Conservation (phyloP, 2,113 vertebrate genomes). For the Alexandromys fortis region DNA sequence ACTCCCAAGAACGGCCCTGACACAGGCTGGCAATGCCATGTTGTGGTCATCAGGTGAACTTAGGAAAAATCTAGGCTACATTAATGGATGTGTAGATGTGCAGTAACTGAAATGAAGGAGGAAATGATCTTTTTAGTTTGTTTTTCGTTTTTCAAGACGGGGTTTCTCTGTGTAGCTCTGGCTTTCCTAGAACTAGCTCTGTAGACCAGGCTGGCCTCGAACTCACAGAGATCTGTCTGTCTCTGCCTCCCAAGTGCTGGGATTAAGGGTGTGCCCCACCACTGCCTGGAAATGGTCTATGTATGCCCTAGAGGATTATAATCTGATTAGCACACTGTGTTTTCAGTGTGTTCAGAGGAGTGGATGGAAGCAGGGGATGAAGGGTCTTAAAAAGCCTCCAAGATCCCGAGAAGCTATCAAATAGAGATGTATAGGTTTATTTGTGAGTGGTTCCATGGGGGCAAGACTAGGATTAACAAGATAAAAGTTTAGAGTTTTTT, state of each 20-base stretch:
- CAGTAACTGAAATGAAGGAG: conserved; percentile 1
- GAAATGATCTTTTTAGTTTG: background rate
- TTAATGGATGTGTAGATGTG: background rate
- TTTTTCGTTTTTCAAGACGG: too few relatives aligned
- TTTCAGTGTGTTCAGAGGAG: conserved; percentile 31
- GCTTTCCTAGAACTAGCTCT: too few relatives aligned
- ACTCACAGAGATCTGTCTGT: too few relatives aligned
- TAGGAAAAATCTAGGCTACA: background rate
- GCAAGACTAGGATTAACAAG: background rate
- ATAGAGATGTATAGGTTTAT: background rate
- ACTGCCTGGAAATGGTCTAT: background rate
- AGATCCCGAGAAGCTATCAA: background rate
- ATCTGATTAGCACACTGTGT: background rate
- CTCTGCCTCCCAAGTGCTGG: too few relatives aligned
- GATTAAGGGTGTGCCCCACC: too few relatives aligned
- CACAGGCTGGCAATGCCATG: background rate
- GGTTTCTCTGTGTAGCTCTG: too few relatives aligned
- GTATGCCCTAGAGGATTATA: background rate
- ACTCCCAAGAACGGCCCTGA: background rate
- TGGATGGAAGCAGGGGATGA: background rate
- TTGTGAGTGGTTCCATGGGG: background rate
- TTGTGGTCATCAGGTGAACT: background rate
- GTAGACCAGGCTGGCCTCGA: too few relatives aligned
- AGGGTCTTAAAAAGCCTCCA: conserved; percentile 10
- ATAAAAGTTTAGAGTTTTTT: conserved; percentile 34